Evolutionary conservation across 2,797 vertebrate genomes (phyloP).

Genomic region (Catostomus latipinnis): DNA sequence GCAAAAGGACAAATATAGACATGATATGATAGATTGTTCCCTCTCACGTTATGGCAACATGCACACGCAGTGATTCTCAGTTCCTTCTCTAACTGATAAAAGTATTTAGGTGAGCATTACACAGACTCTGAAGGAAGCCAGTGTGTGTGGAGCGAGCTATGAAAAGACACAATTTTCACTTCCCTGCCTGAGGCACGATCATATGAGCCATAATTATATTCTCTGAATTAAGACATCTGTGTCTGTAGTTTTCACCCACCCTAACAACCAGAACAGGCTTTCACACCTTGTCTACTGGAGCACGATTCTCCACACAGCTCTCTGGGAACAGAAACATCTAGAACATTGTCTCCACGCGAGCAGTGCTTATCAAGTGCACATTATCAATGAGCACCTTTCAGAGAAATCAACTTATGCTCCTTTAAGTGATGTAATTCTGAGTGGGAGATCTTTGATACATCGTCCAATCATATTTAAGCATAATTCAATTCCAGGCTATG

Average conservation of each 20-base stretch:
- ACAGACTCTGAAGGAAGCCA: constrained; percentile 11
- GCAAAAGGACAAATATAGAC: no score
- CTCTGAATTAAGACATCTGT: constrained; percentile 76
- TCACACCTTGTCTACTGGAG: constrained; percentile 64
- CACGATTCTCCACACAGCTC: constrained; percentile 45
- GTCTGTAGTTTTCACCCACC: constrained; percentile 66
- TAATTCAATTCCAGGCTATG: background rate
- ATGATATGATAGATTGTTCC: no score
- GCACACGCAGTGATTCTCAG: no score
- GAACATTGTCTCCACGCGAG: background rate
- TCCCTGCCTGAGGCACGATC: constrained; percentile 65
- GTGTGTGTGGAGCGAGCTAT: constrained; percentile 55
- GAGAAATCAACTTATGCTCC: background rate
- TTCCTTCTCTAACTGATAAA: background rate
- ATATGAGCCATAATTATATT: constrained; percentile 76
- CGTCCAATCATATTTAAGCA: background rate
- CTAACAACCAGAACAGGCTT: constrained; percentile 40
- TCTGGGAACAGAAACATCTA: constrained; percentile 44
- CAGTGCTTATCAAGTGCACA: no score
- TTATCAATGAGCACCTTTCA: background rate
- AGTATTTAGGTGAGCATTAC: background rate
- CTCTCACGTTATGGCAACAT: no score
- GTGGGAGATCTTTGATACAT: background rate
- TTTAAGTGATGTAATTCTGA: background rate
- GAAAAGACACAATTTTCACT: constrained; percentile 61